Conservation (phyloP, 2,113 vertebrate genomes). For the Chamaetylas fuelleborni region DNA sequence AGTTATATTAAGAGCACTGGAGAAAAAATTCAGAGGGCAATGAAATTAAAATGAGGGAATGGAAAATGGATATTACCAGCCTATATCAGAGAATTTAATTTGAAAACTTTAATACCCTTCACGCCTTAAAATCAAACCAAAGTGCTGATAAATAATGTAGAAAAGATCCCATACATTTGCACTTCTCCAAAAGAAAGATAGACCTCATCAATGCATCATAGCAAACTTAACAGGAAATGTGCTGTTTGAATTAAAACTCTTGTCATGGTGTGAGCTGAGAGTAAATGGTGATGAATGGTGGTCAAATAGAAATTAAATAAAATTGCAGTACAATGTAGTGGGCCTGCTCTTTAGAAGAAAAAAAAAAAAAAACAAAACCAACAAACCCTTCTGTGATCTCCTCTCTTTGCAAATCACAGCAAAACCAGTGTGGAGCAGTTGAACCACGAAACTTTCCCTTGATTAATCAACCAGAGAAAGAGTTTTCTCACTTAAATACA, state of each 20-base stretch:
- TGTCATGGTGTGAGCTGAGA: not conserved
- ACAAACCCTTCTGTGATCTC: not conserved
- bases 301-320: not conserved
- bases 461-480: not conserved
- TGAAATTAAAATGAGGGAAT: not conserved
- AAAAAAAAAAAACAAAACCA: not conserved
- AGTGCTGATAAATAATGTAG: not conserved
- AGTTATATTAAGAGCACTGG: not conserved
- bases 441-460: not conserved
- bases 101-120: not conserved
- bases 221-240: not conserved
- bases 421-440: not conserved
- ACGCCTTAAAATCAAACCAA: not conserved
- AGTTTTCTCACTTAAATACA: not conserved
- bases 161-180: not conserved
- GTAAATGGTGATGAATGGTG: not conserved
- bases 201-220: not conserved
- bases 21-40: not conserved
- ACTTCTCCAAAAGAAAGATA: not conserved
- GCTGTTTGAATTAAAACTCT: not conserved
- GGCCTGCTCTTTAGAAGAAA: not conserved
- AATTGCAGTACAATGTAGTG: not conserved
- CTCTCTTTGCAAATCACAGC: not conserved
- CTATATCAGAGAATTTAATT: not conserved
- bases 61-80: not conserved